phyloP scores from a whole-genome alignment of 2,113 vertebrate genomes.

The Sylvietta virens region DNA sequence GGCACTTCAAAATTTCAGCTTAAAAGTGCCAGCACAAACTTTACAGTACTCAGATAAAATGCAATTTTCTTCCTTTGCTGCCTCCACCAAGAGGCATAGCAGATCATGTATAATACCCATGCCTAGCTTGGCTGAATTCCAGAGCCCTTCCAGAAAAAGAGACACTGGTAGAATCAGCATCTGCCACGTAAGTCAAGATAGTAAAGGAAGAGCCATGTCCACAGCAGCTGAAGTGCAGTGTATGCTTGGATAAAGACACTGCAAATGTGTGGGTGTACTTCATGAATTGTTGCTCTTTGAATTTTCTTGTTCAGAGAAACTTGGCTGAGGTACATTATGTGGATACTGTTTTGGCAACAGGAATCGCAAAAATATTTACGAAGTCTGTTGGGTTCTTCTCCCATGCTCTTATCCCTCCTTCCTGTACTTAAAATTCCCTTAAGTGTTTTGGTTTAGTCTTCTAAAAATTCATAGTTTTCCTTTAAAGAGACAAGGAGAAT shows the following conservation, averaged over 20 bases:
- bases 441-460: neutral
- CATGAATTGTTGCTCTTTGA: neutral
- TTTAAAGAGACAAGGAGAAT: neutral
- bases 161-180: neutral
- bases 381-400: neutral
- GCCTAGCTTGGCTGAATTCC: neutral
- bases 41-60: neutral
- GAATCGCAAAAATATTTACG: neutral
- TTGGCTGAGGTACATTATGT: neutral
- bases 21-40: neutral
- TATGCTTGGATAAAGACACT: neutral
- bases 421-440: conserved; percentile 19
- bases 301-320: neutral
- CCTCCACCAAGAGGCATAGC: neutral
- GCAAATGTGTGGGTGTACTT: neutral
- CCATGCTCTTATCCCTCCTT: neutral
- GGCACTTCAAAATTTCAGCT: neutral
- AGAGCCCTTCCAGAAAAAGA: neutral
- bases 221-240: neutral
- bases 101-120: neutral
- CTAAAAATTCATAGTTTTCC: neutral
- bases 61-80: neutral
- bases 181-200: neutral
- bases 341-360: conserved; percentile 14
- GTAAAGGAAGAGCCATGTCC: neutral